Evolutionary conservation across 2,113 vertebrate genomes (phyloP), one percentile per base, ranked within the genome.

Genomic region (Mellivora capensis): DNA sequence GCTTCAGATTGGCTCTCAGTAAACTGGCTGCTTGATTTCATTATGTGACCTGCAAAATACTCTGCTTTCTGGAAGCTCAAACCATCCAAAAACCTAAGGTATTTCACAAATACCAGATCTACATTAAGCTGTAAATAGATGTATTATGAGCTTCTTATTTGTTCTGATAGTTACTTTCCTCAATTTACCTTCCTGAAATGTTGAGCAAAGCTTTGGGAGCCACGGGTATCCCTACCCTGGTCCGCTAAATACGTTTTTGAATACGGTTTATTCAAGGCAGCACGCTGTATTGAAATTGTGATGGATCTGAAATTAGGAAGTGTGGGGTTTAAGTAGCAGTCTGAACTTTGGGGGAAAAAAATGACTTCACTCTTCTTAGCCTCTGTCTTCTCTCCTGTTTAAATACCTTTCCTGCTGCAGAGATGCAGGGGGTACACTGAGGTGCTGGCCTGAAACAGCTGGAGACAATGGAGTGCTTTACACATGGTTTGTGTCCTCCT

Each of bases 91-190:
- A 94, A 59, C 34, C 4, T 74, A 91, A 61, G 49, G 4, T 47
- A 83, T 96, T 49, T 98, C 69, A 95, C 44, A 96, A 98, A 64
- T 44, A 89, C 11, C 94, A 87, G 69, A 87, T 97, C 71, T 74
- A 23, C 8, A 85, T 13, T 1, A 12, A 27, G 3, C 17, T 54
- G 34, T 95, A 97, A 84, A 62, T 88, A 44, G 74, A 76, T 57
- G n/a, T 77, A 81, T 20, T 95, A 85, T 59, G 21, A 98, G 62
- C 87, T 96, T 67, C 37, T 95, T 91, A 74, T 90, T 59, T 14
- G 59, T 74, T 82, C 9, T 96, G 94, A 27, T 85, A 92, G 94
- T 96, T 85, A 93, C 93, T 82, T 87, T 96, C 76, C 77, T 97
- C 37, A 95, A 86, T 93, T 88, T 49, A 20, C 8, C 71, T 14